phyloP scores from a whole-genome alignment of 2,113 vertebrate genomes.

The Hippocampus mohnikei region DNA sequence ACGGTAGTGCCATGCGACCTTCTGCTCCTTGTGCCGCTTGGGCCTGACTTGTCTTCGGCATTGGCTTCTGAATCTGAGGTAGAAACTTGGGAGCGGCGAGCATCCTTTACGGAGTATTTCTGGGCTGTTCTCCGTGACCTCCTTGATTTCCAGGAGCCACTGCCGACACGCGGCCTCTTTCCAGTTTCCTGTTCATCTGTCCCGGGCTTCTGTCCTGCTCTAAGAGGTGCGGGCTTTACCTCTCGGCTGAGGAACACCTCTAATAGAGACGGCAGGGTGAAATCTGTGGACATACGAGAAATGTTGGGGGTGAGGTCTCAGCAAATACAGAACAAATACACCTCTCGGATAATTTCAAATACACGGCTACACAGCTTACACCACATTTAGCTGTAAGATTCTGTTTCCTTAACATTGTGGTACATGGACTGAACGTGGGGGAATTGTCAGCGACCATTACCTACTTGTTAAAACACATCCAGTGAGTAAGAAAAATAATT shows the following conservation, averaged over 20 bases:
- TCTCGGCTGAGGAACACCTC: slow-evolving; percentile 81
- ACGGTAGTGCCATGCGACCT: slow-evolving; percentile 74
- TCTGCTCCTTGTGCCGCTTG: slow-evolving; percentile 61
- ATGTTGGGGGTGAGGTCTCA: neutral
- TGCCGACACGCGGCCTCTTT: slow-evolving; percentile 64
- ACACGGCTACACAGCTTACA: neutral
- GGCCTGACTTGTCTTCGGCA: slow-evolving; percentile 77
- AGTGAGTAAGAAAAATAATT: slow-evolving; percentile 60
- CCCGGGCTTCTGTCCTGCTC: slow-evolving; percentile 76
- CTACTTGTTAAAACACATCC: slow-evolving; percentile 24
- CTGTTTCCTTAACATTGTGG: neutral
- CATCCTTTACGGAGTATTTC: slow-evolving; percentile 84
- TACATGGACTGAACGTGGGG: too few species aligned
- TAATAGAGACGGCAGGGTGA: slow-evolving; percentile 78
- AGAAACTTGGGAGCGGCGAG: slow-evolving; percentile 83
- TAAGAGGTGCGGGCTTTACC: slow-evolving; percentile 62
- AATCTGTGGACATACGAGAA: slow-evolving; percentile 73
- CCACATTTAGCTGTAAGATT: neutral
- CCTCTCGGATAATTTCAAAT: neutral
- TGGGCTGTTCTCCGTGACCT: slow-evolving; percentile 77
- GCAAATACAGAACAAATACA: neutral
- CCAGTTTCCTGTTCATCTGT: slow-evolving; percentile 69
- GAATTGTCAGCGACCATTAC: slow-evolving; percentile 3
- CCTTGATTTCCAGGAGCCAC: slow-evolving; percentile 74
- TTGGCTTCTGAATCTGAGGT: slow-evolving; percentile 91